phyloP scores from a whole-genome alignment of 2,888 invertebrate species.

The Incurvaria masculella region DNA sequence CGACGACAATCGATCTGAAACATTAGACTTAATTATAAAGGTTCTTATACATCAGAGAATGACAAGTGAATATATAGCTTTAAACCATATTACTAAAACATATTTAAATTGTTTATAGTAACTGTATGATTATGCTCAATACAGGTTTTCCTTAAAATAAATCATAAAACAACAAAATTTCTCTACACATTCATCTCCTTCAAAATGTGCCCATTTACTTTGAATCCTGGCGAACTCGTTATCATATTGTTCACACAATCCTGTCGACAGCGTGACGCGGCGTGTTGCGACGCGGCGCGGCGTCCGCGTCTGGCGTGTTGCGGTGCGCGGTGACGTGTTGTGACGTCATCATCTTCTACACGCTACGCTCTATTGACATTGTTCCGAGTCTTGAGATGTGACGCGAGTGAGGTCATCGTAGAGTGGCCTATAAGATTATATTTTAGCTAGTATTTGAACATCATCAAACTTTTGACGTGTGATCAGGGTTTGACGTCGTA shows the following conservation, averaged over 20 bases:
- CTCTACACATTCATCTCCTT: not conserved
- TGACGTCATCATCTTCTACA: constrained; percentile 35
- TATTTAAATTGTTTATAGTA: no score
- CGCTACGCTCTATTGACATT: constrained; percentile 30
- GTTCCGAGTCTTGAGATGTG: constrained; percentile 20
- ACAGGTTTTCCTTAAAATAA: no score
- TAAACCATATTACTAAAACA: no score
- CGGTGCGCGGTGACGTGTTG: constrained; percentile 25
- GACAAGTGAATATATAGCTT: no score
- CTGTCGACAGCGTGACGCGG: not conserved
- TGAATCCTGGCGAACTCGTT: constrained; percentile 35
- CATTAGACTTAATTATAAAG: no score
- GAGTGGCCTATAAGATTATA: constrained; percentile 11
- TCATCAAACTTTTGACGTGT: no score
- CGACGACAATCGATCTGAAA: no score
- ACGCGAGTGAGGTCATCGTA: constrained; percentile 4
- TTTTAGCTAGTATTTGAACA: no score
- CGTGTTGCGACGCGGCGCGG: constrained; percentile 10
- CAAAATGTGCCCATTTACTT: constrained; percentile 20
- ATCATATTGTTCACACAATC: constrained; percentile 24
- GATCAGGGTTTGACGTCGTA: no score
- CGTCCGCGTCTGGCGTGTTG: constrained; percentile 6
- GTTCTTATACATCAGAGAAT: no score
- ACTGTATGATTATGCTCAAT: no score
- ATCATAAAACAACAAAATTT: no score